Conservation (phyloP, 1,140 invertebrate species). For the Teleopsis dalmanni region DNA sequence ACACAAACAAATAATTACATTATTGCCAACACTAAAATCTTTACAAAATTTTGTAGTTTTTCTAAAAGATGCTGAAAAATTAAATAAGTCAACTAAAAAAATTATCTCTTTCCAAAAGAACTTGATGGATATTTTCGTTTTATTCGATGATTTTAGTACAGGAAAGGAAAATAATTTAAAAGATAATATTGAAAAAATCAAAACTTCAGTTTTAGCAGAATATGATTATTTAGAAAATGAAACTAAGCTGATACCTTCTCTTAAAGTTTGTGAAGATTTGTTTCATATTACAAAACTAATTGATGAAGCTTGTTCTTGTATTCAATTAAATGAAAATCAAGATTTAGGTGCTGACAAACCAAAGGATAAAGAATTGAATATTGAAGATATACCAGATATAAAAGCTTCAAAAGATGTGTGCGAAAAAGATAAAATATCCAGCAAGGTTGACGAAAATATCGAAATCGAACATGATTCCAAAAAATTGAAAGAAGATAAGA, state of each 20-base stretch:
- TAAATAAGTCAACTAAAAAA: slow-evolving; percentile 6
- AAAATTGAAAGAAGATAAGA: not conserved
- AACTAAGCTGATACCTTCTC: not conserved
- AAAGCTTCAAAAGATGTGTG: not conserved
- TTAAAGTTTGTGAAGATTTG: not conserved
- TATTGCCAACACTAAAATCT: not conserved
- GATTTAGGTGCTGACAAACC: too few relatives aligned
- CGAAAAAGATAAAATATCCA: not conserved
- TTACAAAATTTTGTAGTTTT: not conserved
- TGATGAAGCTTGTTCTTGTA: too few relatives aligned
- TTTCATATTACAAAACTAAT: not conserved
- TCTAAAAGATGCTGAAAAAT: not conserved
- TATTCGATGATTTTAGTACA: slow-evolving; percentile 2
- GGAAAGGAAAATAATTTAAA: not conserved
- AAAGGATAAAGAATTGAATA: too few relatives aligned
- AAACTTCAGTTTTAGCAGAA: not conserved
- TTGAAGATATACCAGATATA: too few relatives aligned
- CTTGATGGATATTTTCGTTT: slow-evolving; percentile 12
- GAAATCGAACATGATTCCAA: not conserved
- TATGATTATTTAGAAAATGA: slow-evolving; percentile 5
- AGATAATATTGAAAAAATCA: slow-evolving; percentile 4
- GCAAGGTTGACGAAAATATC: slow-evolving; percentile 12
- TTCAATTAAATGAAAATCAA: too few relatives aligned
- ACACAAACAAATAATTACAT: not conserved
- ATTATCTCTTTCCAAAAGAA: slow-evolving; percentile 8